phyloP scores from a whole-genome alignment of 2,797 vertebrate species.

The Anguilla obscura region DNA sequence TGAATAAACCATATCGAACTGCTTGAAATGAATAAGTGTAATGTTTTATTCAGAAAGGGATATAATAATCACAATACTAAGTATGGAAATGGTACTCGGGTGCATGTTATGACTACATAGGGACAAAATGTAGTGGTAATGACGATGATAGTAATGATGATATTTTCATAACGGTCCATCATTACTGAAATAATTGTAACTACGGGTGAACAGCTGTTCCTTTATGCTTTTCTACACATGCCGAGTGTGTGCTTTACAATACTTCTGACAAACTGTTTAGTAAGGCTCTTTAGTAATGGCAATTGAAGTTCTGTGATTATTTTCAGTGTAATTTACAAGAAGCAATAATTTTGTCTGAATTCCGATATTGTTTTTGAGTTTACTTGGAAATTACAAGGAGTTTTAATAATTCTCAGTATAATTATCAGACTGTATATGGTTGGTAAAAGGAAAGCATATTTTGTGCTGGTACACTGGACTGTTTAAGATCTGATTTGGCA shows the following conservation, averaged over 20 bases:
- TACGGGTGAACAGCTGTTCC: not conserved
- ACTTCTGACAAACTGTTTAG: not conserved
- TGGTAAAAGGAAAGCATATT: no score
- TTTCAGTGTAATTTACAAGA: not conserved
- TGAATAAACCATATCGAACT: constrained; percentile 22
- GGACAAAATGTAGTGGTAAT: not conserved
- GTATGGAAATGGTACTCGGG: not conserved
- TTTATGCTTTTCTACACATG: not conserved
- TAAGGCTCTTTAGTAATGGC: no score
- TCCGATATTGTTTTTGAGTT: not conserved
- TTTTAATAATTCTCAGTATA: no score
- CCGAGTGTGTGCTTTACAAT: not conserved
- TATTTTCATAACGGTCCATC: not conserved
- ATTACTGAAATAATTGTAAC: not conserved
- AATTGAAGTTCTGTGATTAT: no score
- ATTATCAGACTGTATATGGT: no score
- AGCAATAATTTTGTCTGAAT: not conserved
- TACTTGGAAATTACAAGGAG: not conserved
- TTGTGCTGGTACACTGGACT: no score
- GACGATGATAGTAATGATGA: not conserved
- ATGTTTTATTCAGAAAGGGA: constrained; percentile 30
- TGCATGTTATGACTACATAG: not conserved
- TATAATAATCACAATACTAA: constrained; percentile 13
- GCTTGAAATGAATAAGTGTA: constrained; percentile 24
- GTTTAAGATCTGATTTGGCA: no score